These are phyloP conservation scores for Malurus leucopterus DNA, from an alignment of 2,797 vertebrate species.

Conservation along the genomic window DNA sequence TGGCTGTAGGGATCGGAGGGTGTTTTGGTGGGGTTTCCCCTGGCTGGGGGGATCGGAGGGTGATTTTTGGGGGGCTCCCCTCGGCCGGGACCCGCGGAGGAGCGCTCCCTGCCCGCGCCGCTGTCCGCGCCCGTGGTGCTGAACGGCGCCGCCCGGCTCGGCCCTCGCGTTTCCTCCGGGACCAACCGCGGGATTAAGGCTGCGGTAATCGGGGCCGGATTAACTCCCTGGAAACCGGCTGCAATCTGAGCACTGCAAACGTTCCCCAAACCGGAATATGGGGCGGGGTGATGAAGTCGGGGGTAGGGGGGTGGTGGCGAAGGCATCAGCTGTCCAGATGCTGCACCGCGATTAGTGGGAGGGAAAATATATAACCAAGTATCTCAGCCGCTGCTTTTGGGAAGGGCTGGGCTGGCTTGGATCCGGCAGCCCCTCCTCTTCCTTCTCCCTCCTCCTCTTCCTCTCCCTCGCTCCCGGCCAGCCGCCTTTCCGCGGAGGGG, in stretches of 20 bases:
- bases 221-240: constrained; percentile 17
- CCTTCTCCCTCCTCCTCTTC: constrained; percentile 55
- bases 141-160: neutral
- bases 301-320: fast-evolving
- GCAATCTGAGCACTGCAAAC: neutral
- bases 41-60: too few relatives aligned
- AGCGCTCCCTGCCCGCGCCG: neutral
- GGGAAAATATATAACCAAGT: neutral
- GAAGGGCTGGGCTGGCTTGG: constrained; percentile 5
- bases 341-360: neutral
- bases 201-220: constrained; percentile 18
- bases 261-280: neutral
- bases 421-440: constrained; percentile 42
- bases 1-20: too few relatives aligned
- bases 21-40: too few relatives aligned
- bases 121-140: constrained; percentile 38
- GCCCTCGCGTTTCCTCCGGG: neutral
- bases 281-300: neutral
- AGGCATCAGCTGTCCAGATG: neutral
- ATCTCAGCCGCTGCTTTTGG: constrained; percentile 24
- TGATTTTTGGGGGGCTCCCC: neutral
- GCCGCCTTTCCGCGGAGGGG: neutral
- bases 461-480: constrained; percentile 21
- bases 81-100: neutral
- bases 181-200: neutral